Evolutionary conservation across 35 echinoderm and acorn worm species (phyloP), one percentile per base, ranked within the genome.

Genomic region (Heliocidaris tuberculata): DNA sequence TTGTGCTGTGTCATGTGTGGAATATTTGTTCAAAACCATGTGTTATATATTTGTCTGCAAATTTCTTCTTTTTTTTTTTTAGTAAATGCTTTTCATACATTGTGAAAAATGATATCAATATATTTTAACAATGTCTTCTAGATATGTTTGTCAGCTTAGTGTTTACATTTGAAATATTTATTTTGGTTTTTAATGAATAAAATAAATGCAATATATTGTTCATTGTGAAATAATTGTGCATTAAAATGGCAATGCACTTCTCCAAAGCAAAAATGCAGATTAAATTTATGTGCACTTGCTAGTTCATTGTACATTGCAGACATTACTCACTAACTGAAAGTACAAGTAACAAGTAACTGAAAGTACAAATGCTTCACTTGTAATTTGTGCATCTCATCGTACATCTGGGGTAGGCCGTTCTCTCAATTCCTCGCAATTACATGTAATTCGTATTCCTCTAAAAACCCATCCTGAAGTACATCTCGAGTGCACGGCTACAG

Each of bases 341-440:
- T 78, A 78, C 65, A 78, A 24, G 65, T 78, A 42, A 42, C 35
- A 42, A 42, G 21, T 78, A 78, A 78, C 65, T 24, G 27, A 78
- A 78, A 78, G 65, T 78, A 78, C 65, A 78, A 78, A 78, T 78
- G 27, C 65, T 78, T 78, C 21, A n/a, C 65, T 78, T 78, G 65
- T 78, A 78, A 78, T 78, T 70, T 78, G 19, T 27, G 65, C 65
- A 78, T 17, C 65, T 78, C 65, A 21, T 24, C 4, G 65, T 24
- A 19, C 65, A 78, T 78, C 21, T 78, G 27, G 65, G 6, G 27
- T 5, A 27, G 60, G 12, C 65, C 21, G 27, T 78, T 78, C 65
- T 78, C 65, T 78, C 65, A 78, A 78, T 78, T 78, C 65, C 65
- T 78, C 21, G 21, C 65, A 78, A 78, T 78, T 78, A 78, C 65